Conservation (phyloP, 1,140 invertebrate genomes). For the Brachionus manjavacas region DNA sequence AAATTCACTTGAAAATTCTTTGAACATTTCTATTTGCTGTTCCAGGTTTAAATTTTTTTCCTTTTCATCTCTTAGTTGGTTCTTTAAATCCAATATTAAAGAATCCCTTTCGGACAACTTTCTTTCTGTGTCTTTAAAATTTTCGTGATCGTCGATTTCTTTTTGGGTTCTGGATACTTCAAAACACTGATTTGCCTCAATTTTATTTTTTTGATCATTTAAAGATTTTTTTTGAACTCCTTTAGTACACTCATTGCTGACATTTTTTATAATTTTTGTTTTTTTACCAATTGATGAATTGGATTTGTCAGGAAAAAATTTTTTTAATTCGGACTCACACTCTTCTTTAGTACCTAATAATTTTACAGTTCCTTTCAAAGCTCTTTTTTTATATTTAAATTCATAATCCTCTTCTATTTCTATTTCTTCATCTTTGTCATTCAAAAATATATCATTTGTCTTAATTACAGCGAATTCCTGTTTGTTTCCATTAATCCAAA, state of each 20-base stretch:
- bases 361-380: not conserved
- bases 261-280: no score
- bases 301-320: not conserved
- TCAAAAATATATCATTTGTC: no score
- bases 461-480: no score
- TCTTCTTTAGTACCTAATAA: no score
- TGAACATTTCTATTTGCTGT: not conserved
- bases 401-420: no score
- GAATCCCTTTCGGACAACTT: not conserved
- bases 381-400: not conserved
- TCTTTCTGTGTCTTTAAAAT: not conserved
- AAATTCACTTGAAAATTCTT: not conserved
- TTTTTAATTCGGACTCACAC: no score
- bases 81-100: not conserved
- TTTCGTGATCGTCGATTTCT: not conserved
- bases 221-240: not conserved
- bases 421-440: no score
- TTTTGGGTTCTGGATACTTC: not conserved
- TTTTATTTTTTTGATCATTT: not conserved
- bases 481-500: no score
- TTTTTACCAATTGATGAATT: no score
- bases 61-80: not conserved
- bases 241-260: no score
- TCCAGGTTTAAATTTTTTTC: not conserved
- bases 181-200: not conserved